Base-by-base conservation (phyloP, 2,888 invertebrate genomes). In the Argyra leucocephala region DNA sequence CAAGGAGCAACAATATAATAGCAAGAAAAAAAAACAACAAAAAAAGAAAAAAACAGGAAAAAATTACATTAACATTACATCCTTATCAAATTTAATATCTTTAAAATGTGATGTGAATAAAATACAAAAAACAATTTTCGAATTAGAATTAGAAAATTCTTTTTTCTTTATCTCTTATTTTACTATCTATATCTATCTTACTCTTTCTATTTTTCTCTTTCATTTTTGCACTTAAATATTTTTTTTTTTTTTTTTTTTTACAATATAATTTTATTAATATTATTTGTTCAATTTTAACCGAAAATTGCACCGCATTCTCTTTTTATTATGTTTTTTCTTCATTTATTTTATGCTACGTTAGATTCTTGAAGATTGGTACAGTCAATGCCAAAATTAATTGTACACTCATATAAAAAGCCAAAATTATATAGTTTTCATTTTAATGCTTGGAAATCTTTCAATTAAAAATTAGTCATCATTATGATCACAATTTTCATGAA, bases 241-340 rank as follows among this genome's bases (percentile, higher is more conserved):
- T 26, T 26, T 26, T 26, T 26, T 4, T 26, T 15, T 37, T 15
- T 37, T 37, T 10, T 15, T 37, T 37, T 37, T 15, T 48, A 12
- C 18, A 12, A 6, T 48, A 3, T 18, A 48, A 18, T 48, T 48
- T 48, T 48, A 48, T 48, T 48, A 48, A 48, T 48, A 12, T 48
- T 48, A 48, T 48, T 48, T 48, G 48, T 48, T 48, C 48, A 48
- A 48, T 48, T 48, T 48, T 48, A 48, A 48, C 48, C 48, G 18
- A 48, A 48, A 15, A 48, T 48, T 48, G 48, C 48, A 48, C 48
- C 48, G 18, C 48, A 48, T 48, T 48, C 18, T 48, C 15, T 18
- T 31, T 2, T 12, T 31, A 2, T n/a, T n/a, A n/a, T 31, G 9
- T 31, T 48, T 26, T 26, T 26, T 26, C 7, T 26, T 26, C 7